Evolutionary conservation across 1,140 invertebrate genomes (phyloP).

Genomic region (Riptortus pedestris): DNA sequence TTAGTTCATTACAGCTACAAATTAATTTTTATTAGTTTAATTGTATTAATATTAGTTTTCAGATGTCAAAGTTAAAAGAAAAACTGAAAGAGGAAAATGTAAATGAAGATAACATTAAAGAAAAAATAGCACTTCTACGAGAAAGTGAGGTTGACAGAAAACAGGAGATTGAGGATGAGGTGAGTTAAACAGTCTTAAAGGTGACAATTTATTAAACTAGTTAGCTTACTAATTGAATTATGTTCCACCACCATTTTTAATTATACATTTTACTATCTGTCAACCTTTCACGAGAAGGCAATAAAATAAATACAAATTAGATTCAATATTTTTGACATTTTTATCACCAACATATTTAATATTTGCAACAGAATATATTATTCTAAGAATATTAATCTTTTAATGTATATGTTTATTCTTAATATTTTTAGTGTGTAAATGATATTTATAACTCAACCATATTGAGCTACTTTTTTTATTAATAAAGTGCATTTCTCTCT

Average conservation of each 20-base stretch:
- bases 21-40: neutral
- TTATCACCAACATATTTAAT: too few relatives aligned
- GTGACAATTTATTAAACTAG: neutral
- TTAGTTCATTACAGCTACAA: neutral
- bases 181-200: neutral
- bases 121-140: neutral
- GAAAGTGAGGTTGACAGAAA: neutral
- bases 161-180: constrained; percentile 5
- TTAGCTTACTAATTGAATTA: neutral
- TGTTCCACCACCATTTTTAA: neutral
- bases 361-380: too few relatives aligned
- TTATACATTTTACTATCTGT: neutral
- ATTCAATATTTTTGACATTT: neutral
- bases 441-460: too few relatives aligned
- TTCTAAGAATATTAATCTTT: too few relatives aligned
- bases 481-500: too few relatives aligned
- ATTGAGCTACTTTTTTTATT: too few relatives aligned
- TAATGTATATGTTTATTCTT: too few relatives aligned
- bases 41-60: neutral
- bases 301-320: neutral
- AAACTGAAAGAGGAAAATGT: constrained; percentile 16
- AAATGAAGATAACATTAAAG: constrained; percentile 10
- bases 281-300: neutral
- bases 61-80: neutral
- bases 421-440: too few relatives aligned